Evolutionary conservation across 2,888 invertebrate species (phyloP).

Genomic region (Protonemura montana): DNA sequence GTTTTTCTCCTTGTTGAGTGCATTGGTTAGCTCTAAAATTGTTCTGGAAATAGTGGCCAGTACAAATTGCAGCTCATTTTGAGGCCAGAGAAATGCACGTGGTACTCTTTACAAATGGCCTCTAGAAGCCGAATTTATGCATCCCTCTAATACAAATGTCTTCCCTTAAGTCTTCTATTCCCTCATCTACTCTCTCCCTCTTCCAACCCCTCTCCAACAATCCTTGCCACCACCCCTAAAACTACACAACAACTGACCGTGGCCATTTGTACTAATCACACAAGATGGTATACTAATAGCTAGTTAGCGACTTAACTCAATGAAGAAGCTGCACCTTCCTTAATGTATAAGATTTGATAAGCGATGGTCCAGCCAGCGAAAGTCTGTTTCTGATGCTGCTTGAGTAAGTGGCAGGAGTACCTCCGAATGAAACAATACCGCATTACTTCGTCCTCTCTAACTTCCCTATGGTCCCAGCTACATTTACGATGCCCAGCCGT

Average conservation of each 20-base stretch:
- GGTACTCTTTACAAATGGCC: background rate
- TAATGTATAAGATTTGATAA: background rate
- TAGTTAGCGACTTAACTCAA: background rate
- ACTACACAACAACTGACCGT: background rate
- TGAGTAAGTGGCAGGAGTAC: background rate
- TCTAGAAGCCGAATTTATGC: background rate
- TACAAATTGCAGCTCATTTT: background rate
- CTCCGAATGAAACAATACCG: background rate
- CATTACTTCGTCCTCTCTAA: background rate
- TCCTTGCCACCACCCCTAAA: background rate
- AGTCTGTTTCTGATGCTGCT: background rate
- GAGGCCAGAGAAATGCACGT: background rate
- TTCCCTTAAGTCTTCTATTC: background rate
- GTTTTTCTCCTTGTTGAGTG: too few species aligned
- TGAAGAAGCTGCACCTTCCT: background rate
- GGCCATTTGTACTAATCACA: background rate
- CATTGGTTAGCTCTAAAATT: too few species aligned
- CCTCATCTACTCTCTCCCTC: background rate
- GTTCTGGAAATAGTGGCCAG: background rate
- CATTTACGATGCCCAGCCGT: background rate
- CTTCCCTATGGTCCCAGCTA: background rate
- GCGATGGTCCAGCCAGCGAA: background rate
- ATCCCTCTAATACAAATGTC: conserved; percentile 5
- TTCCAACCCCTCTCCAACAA: background rate
- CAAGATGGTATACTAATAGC: background rate